Evolutionary conservation across 2,797 vertebrate species (phyloP), one percentile per base, ranked within the genome.

Genomic region (Xerus rutilus): DNA sequence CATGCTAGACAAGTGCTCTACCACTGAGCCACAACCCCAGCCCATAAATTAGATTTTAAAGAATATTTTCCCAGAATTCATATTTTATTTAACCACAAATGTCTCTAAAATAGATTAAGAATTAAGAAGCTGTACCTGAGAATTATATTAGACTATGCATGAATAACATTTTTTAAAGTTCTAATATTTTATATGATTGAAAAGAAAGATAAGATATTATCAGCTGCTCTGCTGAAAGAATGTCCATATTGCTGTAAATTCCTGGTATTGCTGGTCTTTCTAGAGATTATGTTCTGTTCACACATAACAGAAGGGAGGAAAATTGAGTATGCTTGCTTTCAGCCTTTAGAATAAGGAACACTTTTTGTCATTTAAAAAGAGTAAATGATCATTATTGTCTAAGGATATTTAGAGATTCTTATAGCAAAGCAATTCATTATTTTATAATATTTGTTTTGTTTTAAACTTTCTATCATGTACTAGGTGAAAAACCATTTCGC

Each of bases 401-500:
- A 93, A 93, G 91, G 65, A 35, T 15, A 43, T 95, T 96, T 93
- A 94, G 76, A 83, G 70, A 70, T 87, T 92, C 4, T 92, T 96
- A 62, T 59, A 35, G 10, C 74, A 86, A 96, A 89, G 2, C 69
- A 94, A 79, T 93, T 91, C 45, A 79, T 86, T 94, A 87, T 91
- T 94, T 98, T 94, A 92, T 43, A 95, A 69, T 93, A 88, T 95
- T 96, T 96, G 73, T 96, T 97, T 97, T 96, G 45, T 97, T 96
- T 94, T 96, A 96, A 97, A 97, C 95, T 96, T 98, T 94, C 67
- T 93, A 0, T 93, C 89, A 12, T 32, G 0, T 97, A 52, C 97
- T 96, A 99, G 99, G 99, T 98, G 99, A 99, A 98, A 99, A 99
- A 97, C 99, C 99, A 97, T 99, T 99, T 98, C 99, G 99, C 97